Base-by-base conservation (phyloP, 2,797 vertebrate species). In the Novumbra hubbsi region DNA sequence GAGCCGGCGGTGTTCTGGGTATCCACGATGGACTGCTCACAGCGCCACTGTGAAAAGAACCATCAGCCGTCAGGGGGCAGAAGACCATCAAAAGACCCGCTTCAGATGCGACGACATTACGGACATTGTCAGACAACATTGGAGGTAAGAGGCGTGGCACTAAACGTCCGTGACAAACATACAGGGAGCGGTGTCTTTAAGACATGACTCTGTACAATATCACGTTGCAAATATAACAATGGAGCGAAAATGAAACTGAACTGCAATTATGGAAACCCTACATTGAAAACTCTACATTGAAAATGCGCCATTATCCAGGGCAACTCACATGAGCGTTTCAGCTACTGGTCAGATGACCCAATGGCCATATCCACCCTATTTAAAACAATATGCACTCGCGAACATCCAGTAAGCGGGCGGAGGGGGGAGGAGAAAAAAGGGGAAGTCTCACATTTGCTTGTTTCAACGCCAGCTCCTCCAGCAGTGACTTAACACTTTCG, bases 401-500 rank as follows among this genome's bases (percentile, higher is more conserved):
- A 32, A 64, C 48, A 52, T 12, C 41, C 41, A 12, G 41, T 8
- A 45, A 12, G 48, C 8, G 16, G 34, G 34, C n/a, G n/a, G 32
- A 32, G 32, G 34, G 34, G 34, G 34, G 34, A 5, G 34, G 34
- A 5, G 30, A 14, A 32, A 57, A 14, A 5, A 48, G 64, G 9
- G 17, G 4, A 49, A 19, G 24, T 71, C 94, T 95, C 86, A 97
- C 96, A 2, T 92, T 94, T 68, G 93, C 93, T 85, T 96, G 96
- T 84, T 96, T 95, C 80, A 87, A 91, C 50, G 90, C 90, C 71
- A 97, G 87, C 45, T 97, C 96, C 77, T 96, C 93, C 80, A 98
- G 83, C 66, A 97, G 90, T 48, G 84, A 84, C 55, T 89, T 89
- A 8, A 96, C 89, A 0, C 93, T 96, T 80, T 97, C 95, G 41